phyloP scores from a whole-genome alignment of 2,113 vertebrate species.

The Sander vitreus region DNA sequence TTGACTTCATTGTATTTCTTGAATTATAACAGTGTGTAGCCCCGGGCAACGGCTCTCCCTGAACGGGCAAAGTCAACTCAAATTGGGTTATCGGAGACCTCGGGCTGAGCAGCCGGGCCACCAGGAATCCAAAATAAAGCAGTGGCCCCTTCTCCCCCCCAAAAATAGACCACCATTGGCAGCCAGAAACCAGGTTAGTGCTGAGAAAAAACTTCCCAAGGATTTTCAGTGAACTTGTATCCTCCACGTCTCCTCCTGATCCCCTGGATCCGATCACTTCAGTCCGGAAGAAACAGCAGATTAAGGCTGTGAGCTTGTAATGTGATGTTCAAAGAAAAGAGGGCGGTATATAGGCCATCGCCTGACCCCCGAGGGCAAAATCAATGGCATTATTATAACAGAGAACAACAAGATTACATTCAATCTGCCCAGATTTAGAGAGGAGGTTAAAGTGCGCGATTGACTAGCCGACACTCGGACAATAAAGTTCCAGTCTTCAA shows the following conservation, averaged over 20 bases:
- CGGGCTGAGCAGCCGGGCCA: slow-evolving; percentile 78
- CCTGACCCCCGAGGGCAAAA: slow-evolving; percentile 69
- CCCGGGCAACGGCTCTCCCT: slow-evolving; percentile 75
- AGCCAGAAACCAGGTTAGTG: slow-evolving; percentile 78
- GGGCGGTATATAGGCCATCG: slow-evolving; percentile 62
- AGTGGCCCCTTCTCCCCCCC: slow-evolving; percentile 65
- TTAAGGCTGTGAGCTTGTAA: slow-evolving; percentile 2
- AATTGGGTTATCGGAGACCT: slow-evolving; percentile 85
- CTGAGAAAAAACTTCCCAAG: slow-evolving; percentile 51
- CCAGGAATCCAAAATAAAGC: slow-evolving; percentile 83
- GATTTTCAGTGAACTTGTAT: slow-evolving; percentile 40
- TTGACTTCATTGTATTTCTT: slow-evolving; percentile 78
- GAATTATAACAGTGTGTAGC: slow-evolving; percentile 75
- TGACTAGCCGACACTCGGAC: slow-evolving; percentile 6
- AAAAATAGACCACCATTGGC: slow-evolving; percentile 76
- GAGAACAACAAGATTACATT: slow-evolving; percentile 53
- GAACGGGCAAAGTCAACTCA: slow-evolving; percentile 84
- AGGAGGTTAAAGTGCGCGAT: slow-evolving; percentile 36
- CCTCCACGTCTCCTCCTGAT: slow-evolving; percentile 41
- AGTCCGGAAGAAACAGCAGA: not conserved
- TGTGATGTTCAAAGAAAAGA: slow-evolving; percentile 21
- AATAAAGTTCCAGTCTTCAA: slow-evolving; percentile 29
- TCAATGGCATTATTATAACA: slow-evolving; percentile 63
- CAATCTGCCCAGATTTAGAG: slow-evolving; percentile 5
- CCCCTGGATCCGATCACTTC: slow-evolving; percentile 14